Evolutionary conservation across 2,797 vertebrate species (phyloP).

Genomic region (Acrossocheilus wenchowensis): DNA sequence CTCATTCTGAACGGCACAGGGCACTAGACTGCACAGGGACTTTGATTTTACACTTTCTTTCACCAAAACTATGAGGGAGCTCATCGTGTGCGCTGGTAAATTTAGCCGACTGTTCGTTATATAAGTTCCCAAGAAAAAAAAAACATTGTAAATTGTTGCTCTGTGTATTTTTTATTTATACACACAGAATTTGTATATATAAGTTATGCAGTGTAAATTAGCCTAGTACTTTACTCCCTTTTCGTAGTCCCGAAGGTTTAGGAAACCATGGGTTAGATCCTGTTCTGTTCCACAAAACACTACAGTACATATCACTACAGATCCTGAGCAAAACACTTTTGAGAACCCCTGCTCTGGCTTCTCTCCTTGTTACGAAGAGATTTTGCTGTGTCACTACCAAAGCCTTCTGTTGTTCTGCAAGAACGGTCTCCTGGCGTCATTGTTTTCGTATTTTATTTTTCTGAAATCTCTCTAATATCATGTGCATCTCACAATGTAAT

Average conservation of each 20-base stretch:
- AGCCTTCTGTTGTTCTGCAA: neutral
- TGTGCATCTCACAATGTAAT: constrained; percentile 12
- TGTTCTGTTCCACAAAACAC: constrained; percentile 9
- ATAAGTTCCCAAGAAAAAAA: constrained; percentile 40
- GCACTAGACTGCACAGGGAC: constrained; percentile 64
- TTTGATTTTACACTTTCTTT: constrained; percentile 66
- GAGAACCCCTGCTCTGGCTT: neutral
- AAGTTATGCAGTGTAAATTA: constrained; percentile 86
- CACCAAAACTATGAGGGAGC: constrained; percentile 74
- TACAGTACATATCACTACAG: neutral
- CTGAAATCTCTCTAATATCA: neutral
- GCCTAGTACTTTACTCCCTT: constrained; percentile 67
- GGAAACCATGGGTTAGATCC: constrained; percentile 26
- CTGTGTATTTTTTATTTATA: constrained; percentile 84
- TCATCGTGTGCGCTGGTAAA: constrained; percentile 71
- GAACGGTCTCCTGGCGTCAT: neutral
- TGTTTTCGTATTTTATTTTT: neutral
- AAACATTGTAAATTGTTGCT: constrained; percentile 71
- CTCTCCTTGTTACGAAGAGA: neutral
- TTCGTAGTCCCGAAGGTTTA: constrained; percentile 64
- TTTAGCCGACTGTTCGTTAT: constrained; percentile 70
- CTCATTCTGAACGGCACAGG: constrained; percentile 65
- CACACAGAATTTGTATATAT: constrained; percentile 90
- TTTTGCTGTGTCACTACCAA: constrained; percentile 14
- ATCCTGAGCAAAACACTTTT: neutral